Conservation (phyloP, 2,888 invertebrate species). For the Cabera pusaria region DNA sequence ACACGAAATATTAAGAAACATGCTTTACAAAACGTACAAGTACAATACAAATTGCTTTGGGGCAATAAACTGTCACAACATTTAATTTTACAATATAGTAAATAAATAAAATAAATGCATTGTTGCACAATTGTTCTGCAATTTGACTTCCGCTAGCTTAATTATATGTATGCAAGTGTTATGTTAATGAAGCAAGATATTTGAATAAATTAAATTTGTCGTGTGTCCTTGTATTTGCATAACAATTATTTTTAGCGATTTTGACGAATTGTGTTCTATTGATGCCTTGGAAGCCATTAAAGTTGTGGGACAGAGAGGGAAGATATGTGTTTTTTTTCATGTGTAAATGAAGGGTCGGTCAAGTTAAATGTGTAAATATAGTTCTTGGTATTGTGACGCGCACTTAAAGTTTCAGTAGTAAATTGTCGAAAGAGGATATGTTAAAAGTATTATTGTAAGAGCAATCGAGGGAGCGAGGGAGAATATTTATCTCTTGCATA, state of each 20-base stretch:
- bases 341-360: too few relatives aligned
- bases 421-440: too few relatives aligned
- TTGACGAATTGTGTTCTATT: too few relatives aligned
- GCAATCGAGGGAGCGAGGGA: too few relatives aligned
- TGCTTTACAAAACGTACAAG: conserved; percentile 12
- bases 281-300: too few relatives aligned
- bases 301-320: too few relatives aligned
- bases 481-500: too few relatives aligned
- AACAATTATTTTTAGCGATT: conserved; percentile 1
- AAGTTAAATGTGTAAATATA: too few relatives aligned
- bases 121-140: conserved; percentile 10
- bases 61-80: conserved; percentile 20
- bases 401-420: too few relatives aligned
- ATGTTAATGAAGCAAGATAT: conserved; percentile 15
- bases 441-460: too few relatives aligned
- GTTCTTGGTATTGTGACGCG: too few relatives aligned
- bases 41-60: conserved; percentile 12
- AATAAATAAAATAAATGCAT: conserved; percentile 12
- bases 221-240: conserved; percentile 20
- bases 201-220: conserved; percentile 2
- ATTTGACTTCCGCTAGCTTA: conserved; percentile 20
- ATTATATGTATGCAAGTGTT: conserved; percentile 16
- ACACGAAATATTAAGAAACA: conserved; percentile 17
- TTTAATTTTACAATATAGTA: conserved; percentile 7
- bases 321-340: too few relatives aligned